Evolutionary conservation across 2,888 invertebrate species (phyloP).

Genomic region (Coleophora flavipennella): DNA sequence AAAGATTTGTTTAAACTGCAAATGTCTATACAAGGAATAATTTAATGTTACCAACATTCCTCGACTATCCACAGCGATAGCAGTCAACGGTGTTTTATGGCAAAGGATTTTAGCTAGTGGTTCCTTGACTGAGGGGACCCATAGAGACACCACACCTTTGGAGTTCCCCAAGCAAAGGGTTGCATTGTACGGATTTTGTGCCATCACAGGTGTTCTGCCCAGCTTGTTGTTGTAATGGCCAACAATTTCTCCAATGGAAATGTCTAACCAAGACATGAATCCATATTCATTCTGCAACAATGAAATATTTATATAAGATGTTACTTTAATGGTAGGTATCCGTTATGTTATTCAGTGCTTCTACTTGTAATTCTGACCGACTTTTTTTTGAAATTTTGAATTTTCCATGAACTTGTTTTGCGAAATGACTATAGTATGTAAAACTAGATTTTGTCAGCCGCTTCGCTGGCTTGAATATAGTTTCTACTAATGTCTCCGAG

Average conservation of each 20-base stretch:
- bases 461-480: too few species aligned
- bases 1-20: too few species aligned
- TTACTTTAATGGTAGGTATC: too few species aligned
- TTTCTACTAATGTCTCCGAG: too few species aligned
- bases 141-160: slow-evolving; percentile 94
- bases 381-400: too few species aligned
- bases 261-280: slow-evolving; percentile 92
- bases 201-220: slow-evolving; percentile 87
- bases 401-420: too few species aligned
- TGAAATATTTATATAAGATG: too few species aligned
- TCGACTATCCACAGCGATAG: slow-evolving; percentile 86
- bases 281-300: slow-evolving; percentile 78
- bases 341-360: too few species aligned
- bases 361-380: too few species aligned
- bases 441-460: too few species aligned
- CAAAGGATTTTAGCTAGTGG: slow-evolving; percentile 94
- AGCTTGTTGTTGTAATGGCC: slow-evolving; percentile 82
- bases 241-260: slow-evolving; percentile 93
- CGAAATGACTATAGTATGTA: too few species aligned
- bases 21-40: too few species aligned
- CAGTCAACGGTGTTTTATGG: slow-evolving; percentile 85
- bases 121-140: slow-evolving; percentile 91
- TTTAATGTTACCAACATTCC: slow-evolving; percentile 78
- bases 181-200: slow-evolving; percentile 96
- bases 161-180: slow-evolving; percentile 91